Evolutionary conservation across 2,113 vertebrate genomes (phyloP), one percentile per base, ranked within the genome.

Genomic region (Oplegnathus fasciatus): DNA sequence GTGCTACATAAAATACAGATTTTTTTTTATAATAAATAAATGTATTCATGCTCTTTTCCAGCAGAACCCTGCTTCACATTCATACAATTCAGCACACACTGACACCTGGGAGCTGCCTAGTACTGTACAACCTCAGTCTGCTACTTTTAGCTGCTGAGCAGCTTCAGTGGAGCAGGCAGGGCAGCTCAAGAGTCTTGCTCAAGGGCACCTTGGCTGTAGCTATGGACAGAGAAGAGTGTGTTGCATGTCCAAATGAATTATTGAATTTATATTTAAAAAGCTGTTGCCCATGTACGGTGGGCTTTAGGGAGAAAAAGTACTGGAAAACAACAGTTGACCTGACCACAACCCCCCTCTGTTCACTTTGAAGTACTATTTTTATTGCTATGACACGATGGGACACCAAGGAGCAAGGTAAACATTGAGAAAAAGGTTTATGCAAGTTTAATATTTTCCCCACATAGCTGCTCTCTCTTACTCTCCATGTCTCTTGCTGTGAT

Each of bases 341-440:
- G 22, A 71, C 46, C 28, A 69, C 69, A 76, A 57, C 22, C 30
- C 22, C 20, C 32, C 14, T 18, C 30, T 6, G n/a, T 80, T 86
- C 44, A 50, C 67, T 82, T 55, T 80, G 46, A 82, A 52, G 60
- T 6, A 60, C 60, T 85, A 64, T 88, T 89, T 87, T 69, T 84
- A 88, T 87, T 82, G 75, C 83, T 46, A 28, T 77, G 80, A 85
- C 80, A 88, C 46, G 11, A 85, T 64, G 82, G 72, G 85, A 87
- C 78, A 61, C 48, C n/a, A 5, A 50, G 77, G 52, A 78, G 75
- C 20, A 61, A 64, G 13, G 86, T 75, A 91, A 90, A 91, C 84
- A 90, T 3, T 69, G 82, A 44, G 69, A 44, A 64, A 32, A 70
- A 78, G 67, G 5, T 88, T 84, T 66, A 74, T 89, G 68, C 69